phyloP scores from a whole-genome alignment of 1,140 invertebrate genomes.

The Bombus impatiens region DNA sequence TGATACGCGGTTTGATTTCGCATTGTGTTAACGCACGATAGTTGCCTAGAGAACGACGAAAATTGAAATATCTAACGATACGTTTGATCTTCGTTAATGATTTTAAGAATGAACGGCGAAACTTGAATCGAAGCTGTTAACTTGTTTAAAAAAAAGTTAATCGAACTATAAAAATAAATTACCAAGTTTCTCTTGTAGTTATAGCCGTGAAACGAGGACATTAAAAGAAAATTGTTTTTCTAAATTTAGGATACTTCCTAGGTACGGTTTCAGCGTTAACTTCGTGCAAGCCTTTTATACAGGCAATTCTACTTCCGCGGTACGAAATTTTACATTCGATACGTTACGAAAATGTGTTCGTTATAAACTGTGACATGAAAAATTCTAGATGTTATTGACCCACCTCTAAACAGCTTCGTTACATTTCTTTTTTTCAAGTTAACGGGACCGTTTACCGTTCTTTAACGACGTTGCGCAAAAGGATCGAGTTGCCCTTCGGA shows the following conservation, averaged over 20 bases:
- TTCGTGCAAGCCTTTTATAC: not conserved
- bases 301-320: not conserved
- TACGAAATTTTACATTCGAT: not conserved
- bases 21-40: not conserved
- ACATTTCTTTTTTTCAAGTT: not conserved
- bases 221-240: not conserved
- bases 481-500: slow-evolving; percentile 8
- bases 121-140: not conserved
- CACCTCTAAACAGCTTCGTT: not conserved
- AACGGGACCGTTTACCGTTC: not conserved
- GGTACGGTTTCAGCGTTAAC: not conserved
- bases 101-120: no score
- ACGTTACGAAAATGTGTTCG: not conserved
- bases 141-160: not conserved
- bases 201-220: not conserved
- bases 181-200: not conserved
- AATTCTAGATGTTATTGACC: not conserved
- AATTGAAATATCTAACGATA: not conserved
- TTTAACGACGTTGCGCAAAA: not conserved
- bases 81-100: no score
- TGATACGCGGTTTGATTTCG: no score
- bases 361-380: not conserved
- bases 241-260: not conserved
- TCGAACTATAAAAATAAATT: not conserved
- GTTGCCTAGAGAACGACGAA: not conserved